A percentile compares a stretch with the other conserved stretches of the same genome.
phyloP scores from a whole-genome alignment of 1,140 invertebrate genomes.

The Papilio helenus region DNA sequence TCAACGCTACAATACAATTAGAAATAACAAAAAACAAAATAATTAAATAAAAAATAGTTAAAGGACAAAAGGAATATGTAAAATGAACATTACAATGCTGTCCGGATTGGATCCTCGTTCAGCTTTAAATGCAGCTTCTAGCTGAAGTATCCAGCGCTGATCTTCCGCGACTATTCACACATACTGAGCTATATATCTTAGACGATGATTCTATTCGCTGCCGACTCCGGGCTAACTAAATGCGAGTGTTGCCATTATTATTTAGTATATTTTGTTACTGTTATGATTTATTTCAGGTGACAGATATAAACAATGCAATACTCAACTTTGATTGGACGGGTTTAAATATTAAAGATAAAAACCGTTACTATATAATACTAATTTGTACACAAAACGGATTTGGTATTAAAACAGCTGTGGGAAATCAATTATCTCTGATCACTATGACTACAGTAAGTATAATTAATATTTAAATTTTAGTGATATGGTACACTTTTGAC shows the following conservation, averaged over 20 bases:
- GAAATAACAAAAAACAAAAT: too few relatives aligned
- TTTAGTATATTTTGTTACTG: neutral
- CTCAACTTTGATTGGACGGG: slow-evolving; percentile 63
- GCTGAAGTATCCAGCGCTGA: too few relatives aligned
- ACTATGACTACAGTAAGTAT: slow-evolving; percentile 68
- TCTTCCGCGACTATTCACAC: too few relatives aligned
- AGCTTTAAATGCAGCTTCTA: too few relatives aligned
- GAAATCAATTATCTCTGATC: slow-evolving; percentile 61
- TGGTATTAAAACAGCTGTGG: slow-evolving; percentile 63
- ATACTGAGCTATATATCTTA: too few relatives aligned
- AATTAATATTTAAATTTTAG: slow-evolving; percentile 8
- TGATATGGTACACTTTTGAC: neutral
- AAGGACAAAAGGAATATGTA: too few relatives aligned
- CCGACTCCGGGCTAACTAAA: neutral
- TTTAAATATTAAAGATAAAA: slow-evolving; percentile 55
- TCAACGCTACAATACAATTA: too few relatives aligned
- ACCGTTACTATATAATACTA: slow-evolving; percentile 59
- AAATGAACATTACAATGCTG: too few relatives aligned
- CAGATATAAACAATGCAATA: slow-evolving; percentile 48
- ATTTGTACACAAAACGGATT: slow-evolving; percentile 64
- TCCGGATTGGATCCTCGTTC: too few relatives aligned
- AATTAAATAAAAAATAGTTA: too few relatives aligned
- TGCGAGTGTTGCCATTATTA: neutral
- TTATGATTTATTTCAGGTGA: slow-evolving; percentile 47
- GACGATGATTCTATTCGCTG: too few relatives aligned